A percentile compares a stretch with the other conserved stretches of the same genome.
Evolutionary conservation across 2,113 vertebrate genomes (phyloP).

Genomic region (Stegostoma tigrinum): DNA sequence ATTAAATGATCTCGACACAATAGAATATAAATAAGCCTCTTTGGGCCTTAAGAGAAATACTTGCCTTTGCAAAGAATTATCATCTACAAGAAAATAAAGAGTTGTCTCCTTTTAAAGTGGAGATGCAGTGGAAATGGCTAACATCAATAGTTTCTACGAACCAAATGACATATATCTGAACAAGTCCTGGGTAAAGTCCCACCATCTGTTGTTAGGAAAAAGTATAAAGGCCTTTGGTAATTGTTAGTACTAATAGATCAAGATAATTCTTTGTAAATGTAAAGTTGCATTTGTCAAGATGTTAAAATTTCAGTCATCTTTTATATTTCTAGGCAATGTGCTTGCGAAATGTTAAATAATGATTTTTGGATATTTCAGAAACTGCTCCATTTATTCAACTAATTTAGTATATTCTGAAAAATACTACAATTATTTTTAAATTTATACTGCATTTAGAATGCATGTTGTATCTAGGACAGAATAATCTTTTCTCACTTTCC

Average conservation of each 20-base stretch:
- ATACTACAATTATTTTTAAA: neutral
- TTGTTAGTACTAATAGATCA: neutral
- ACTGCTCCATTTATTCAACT: neutral
- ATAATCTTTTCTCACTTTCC: neutral
- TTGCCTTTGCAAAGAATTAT: neutral
- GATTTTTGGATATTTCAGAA: neutral
- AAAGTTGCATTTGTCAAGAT: neutral
- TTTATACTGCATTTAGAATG: neutral
- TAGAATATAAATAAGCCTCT: neutral
- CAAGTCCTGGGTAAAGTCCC: neutral
- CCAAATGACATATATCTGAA: neutral
- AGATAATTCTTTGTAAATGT: neutral
- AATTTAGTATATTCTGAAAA: neutral
- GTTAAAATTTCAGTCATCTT: neutral
- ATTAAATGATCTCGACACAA: neutral
- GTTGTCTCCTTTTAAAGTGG: neutral
- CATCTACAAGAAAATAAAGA: slow-evolving; percentile 5
- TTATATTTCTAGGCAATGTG: neutral
- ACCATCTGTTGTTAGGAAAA: neutral
- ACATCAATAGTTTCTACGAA: neutral
- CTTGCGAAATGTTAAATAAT: neutral
- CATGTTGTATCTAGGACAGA: neutral
- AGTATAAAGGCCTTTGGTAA: neutral
- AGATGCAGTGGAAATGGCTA: neutral
- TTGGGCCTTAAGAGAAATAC: neutral